Conservation (phyloP, 2,113 vertebrate genomes). For the Lycaon pictus region DNA sequence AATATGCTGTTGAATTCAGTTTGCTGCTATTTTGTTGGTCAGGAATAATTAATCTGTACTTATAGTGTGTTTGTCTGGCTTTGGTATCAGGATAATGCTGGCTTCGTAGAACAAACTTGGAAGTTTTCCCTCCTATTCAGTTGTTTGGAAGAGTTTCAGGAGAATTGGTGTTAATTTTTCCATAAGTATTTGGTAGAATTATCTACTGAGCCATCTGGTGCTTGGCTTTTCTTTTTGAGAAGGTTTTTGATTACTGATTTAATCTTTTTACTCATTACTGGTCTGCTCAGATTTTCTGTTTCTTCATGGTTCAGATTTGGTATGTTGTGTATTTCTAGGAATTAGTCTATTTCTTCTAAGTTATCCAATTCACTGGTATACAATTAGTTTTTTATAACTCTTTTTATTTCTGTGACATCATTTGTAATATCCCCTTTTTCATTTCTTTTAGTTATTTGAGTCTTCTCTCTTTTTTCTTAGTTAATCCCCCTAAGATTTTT, state of each 20-base stretch:
- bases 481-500: not conserved
- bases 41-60: not conserved
- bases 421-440: not conserved
- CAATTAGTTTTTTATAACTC: not conserved
- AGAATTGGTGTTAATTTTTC: not conserved
- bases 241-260: not conserved
- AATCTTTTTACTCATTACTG: not conserved
- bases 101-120: not conserved
- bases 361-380: not conserved
- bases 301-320: not conserved
- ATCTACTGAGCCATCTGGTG: not conserved
- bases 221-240: not conserved
- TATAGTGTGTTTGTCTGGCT: not conserved
- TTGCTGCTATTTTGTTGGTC: not conserved
- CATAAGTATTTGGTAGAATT: not conserved
- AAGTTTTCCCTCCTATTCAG: not conserved
- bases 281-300: not conserved
- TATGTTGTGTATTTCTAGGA: not conserved
- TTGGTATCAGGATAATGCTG: not conserved
- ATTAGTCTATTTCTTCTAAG: not conserved
- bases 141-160: not conserved
- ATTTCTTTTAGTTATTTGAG: conserved; percentile 24
- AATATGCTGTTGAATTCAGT: not conserved
- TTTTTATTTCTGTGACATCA: not conserved
- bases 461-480: not conserved